A percentile compares a stretch with the other conserved stretches of the same genome.
Conservation (phyloP, 2,888 invertebrate genomes). For the Zhuqinia jingwanae region DNA sequence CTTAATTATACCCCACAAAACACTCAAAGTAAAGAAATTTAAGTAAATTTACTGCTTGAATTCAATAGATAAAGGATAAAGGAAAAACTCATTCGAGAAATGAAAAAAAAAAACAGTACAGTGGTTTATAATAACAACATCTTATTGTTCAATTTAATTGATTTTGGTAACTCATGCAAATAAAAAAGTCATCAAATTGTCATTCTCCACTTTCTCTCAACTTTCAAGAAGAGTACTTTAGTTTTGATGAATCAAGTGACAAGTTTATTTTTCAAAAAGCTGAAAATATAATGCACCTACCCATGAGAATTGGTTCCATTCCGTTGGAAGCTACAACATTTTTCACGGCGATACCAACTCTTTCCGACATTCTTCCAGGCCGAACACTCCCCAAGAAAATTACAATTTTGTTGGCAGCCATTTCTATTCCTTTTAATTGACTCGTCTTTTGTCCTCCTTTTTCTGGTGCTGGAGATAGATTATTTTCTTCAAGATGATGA, state of each 20-base stretch:
- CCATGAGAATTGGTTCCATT: conserved; percentile 80
- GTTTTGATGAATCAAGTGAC: neutral
- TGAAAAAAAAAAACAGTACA: too few species aligned
- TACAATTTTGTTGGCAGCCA: conserved; percentile 75
- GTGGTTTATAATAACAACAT: neutral
- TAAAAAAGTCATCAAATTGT: conserved; percentile 40
- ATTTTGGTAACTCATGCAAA: neutral
- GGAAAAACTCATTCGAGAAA: too few species aligned
- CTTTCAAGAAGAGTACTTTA: neutral
- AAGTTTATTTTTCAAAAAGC: too few species aligned
- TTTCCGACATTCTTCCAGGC: conserved; percentile 79
- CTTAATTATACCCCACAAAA: too few species aligned
- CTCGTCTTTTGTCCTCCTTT: neutral
- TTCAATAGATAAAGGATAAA: too few species aligned
- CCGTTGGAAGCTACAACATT: conserved; percentile 78
- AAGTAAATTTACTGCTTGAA: too few species aligned
- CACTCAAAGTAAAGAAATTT: too few species aligned
- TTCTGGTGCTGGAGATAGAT: neutral
- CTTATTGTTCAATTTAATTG: neutral
- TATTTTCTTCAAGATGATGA: neutral
- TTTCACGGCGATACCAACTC: conserved; percentile 80
- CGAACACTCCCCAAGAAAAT: conserved; percentile 80
- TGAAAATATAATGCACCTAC: conserved; percentile 74
- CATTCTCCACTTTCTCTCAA: conserved; percentile 6
- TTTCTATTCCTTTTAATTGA: conserved; percentile 36